A percentile compares a stretch with the other conserved stretches of the same genome.
These are phyloP conservation scores for Prenolepis imparis DNA, from an alignment of 2,888 invertebrate genomes.

Conservation along the genomic window DNA sequence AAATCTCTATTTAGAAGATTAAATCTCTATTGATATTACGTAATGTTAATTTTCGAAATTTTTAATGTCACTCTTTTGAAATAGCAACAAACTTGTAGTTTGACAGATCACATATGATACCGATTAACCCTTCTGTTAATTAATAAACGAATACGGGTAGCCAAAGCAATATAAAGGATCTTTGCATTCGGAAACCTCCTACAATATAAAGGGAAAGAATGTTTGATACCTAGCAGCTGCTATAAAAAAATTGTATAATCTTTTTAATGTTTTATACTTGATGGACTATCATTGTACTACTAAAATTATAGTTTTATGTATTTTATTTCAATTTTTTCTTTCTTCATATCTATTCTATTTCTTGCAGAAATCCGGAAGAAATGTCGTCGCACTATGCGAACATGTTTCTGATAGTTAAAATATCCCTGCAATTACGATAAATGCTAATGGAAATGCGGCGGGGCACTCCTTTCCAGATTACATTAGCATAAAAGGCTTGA, in stretches of 20 bases:
- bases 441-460: slow-evolving; percentile 36
- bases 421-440: slow-evolving; percentile 39
- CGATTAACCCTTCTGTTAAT: neutral
- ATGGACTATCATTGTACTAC: neutral
- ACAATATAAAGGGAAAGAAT: too few species aligned
- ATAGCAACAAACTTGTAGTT: neutral
- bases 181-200: too few species aligned
- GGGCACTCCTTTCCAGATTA: slow-evolving; percentile 31
- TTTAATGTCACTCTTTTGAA: neutral
- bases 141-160: too few species aligned
- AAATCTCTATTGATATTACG: neutral
- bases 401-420: slow-evolving; percentile 33
- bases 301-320: neutral
- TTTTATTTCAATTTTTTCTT: neutral
- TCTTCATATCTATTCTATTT: neutral
- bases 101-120: neutral
- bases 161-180: too few species aligned
- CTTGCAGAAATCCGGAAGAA: neutral
- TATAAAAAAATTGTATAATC: too few species aligned
- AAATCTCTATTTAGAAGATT: neutral
- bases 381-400: neutral
- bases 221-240: too few species aligned
- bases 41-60: neutral
- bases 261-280: neutral
- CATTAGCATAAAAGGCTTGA: slow-evolving; percentile 39